A percentile compares a stretch with the other conserved stretches of the same genome.
Evolutionary conservation across 2,113 vertebrate species (phyloP).

Genomic region (Lamprotornis superbus): DNA sequence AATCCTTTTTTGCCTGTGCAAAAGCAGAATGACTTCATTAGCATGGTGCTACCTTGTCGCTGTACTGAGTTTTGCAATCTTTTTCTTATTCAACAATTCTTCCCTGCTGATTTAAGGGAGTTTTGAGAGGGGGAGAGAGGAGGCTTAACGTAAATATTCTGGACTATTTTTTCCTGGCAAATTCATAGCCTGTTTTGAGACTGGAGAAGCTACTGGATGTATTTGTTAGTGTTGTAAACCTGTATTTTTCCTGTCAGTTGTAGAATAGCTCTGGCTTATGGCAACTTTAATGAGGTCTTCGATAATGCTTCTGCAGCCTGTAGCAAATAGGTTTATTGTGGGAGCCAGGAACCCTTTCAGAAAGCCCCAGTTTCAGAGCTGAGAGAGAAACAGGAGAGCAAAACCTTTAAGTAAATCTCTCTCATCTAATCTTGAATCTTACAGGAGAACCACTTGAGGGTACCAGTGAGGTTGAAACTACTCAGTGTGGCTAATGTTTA

Average conservation of each 20-base stretch:
- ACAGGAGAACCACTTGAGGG: background rate
- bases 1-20: background rate
- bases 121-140: background rate
- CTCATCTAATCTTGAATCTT: background rate
- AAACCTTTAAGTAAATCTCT: background rate
- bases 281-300: background rate
- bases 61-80: background rate
- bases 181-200: conserved; percentile 27
- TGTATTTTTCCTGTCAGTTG: conserved; percentile 10
- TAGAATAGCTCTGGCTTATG: conserved; percentile 1
- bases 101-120: conserved; percentile 36
- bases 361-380: background rate
- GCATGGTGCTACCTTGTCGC: background rate
- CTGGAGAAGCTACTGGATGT: background rate
- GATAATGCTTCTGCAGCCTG: background rate
- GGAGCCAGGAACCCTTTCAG: background rate
- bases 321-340: conserved; percentile 18
- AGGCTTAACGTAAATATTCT: conserved; percentile 28
- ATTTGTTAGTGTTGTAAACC: conserved; percentile 11
- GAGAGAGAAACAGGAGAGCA: background rate
- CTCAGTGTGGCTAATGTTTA: background rate
- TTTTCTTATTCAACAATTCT: conserved; percentile 22
- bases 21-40: conserved; percentile 25
- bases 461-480: background rate
- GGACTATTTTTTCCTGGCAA: conserved; percentile 36